These are phyloP conservation scores for Manis javanica DNA, from an alignment of 2,797 vertebrate species.

Conservation along the genomic window DNA sequence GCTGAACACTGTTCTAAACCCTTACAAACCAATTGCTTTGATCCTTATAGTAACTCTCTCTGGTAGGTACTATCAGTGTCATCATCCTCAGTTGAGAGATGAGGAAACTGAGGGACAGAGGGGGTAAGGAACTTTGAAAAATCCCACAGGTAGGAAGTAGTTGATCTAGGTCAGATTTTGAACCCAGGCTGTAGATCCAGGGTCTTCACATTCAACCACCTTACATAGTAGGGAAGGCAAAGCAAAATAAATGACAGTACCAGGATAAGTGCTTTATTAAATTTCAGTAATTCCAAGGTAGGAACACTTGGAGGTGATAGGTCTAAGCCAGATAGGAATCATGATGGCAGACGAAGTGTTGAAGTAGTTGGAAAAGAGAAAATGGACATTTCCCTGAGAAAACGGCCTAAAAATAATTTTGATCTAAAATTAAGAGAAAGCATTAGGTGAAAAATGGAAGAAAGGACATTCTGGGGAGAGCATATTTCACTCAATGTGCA, in stretches of 20 bases:
- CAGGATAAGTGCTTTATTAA: background rate
- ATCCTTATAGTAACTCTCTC: background rate
- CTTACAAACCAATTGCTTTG: background rate
- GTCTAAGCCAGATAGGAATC: background rate
- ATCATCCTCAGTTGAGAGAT: background rate
- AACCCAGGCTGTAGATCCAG: background rate
- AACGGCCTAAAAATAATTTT: background rate
- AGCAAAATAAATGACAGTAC: background rate
- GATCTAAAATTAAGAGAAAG: background rate
- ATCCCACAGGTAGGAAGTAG: background rate
- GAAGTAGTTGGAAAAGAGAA: background rate
- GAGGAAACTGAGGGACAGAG: background rate
- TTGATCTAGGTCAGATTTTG: background rate
- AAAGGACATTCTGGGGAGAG: background rate
- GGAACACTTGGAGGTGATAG: background rate
- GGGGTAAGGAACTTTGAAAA: constrained; percentile 11
- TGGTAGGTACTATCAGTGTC: background rate
- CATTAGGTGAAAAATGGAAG: background rate
- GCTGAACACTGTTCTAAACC: background rate
- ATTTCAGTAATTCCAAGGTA: background rate
- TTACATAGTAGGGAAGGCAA: background rate
- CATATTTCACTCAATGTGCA: background rate
- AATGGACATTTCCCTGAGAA: background rate
- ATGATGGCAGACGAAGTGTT: background rate
- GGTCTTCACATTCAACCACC: background rate